A percentile compares a stretch with the other conserved stretches of the same genome.
Conservation (phyloP, 2,797 vertebrate genomes). For the Malacoraja senta region DNA sequence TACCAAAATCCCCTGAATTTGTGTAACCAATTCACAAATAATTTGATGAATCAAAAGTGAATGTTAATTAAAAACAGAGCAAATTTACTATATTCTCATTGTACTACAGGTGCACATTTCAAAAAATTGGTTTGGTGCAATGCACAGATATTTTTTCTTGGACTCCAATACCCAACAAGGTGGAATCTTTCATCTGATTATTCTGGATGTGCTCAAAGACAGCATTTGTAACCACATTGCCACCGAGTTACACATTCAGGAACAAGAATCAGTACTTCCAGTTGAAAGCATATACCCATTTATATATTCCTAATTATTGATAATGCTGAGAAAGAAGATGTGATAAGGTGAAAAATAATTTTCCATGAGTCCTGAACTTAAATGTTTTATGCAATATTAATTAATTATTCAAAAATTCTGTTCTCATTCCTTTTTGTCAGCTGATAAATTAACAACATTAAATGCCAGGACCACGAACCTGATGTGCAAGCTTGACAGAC, state of each 20-base stretch:
- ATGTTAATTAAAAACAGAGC: background rate
- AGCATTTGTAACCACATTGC: background rate
- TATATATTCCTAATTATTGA: background rate
- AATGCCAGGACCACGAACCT: background rate
- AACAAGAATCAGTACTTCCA: background rate
- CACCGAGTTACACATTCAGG: background rate
- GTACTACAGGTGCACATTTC: background rate
- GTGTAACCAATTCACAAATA: background rate
- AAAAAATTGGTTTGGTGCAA: background rate
- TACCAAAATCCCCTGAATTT: background rate
- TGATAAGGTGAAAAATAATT: background rate
- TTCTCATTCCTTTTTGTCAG: background rate
- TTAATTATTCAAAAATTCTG: background rate
- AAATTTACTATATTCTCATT: background rate
- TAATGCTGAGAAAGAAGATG: background rate
- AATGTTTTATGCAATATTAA: background rate
- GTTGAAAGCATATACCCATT: background rate
- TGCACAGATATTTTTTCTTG: background rate
- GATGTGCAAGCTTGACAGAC: background rate
- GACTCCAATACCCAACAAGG: background rate
- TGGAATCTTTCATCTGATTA: background rate
- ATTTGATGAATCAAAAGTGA: background rate
- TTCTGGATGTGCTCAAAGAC: background rate
- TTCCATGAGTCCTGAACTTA: background rate
- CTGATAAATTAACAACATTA: background rate